Evolutionary conservation across 2,888 invertebrate genomes (phyloP).

Genomic region (Thymelicus sylvestris): DNA sequence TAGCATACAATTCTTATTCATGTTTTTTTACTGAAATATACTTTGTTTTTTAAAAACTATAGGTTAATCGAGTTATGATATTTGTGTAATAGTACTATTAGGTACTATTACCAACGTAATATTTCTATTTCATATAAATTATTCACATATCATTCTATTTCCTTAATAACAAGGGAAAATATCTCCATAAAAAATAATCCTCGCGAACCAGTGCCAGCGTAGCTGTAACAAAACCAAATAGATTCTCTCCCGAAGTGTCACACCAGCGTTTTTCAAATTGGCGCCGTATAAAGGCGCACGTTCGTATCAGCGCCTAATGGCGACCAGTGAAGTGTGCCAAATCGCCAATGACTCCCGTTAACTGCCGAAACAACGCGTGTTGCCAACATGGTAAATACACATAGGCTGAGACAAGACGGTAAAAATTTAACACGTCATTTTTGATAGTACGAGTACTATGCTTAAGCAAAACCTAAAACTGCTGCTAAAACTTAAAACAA

Average conservation of each 20-base stretch:
- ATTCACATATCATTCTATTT: too few relatives aligned
- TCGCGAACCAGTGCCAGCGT: neutral
- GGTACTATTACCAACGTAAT: too few relatives aligned
- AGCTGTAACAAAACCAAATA: neutral
- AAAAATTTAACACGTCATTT: too few relatives aligned
- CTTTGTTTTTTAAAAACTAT: too few relatives aligned
- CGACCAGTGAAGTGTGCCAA: conserved; percentile 66
- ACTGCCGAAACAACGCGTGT: conserved; percentile 54
- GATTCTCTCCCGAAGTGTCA: conserved; percentile 3
- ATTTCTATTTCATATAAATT: too few relatives aligned
- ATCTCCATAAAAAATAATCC: neutral
- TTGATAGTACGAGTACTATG: too few relatives aligned
- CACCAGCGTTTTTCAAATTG: conserved; percentile 33
- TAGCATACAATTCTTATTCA: too few relatives aligned
- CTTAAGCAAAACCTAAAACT: too few relatives aligned
- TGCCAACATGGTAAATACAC: conserved; percentile 50
- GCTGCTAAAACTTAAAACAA: too few relatives aligned
- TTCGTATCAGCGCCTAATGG: conserved; percentile 61
- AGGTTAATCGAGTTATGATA: too few relatives aligned
- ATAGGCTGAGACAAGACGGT: neutral
- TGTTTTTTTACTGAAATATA: neutral
- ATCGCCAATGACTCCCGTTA: conserved; percentile 60
- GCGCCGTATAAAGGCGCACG: conserved; percentile 37
- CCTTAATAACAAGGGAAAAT: neutral
- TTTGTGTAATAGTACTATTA: too few relatives aligned